Conservation (phyloP, 1,140 invertebrate genomes). For the Mactra quadrangularis region DNA sequence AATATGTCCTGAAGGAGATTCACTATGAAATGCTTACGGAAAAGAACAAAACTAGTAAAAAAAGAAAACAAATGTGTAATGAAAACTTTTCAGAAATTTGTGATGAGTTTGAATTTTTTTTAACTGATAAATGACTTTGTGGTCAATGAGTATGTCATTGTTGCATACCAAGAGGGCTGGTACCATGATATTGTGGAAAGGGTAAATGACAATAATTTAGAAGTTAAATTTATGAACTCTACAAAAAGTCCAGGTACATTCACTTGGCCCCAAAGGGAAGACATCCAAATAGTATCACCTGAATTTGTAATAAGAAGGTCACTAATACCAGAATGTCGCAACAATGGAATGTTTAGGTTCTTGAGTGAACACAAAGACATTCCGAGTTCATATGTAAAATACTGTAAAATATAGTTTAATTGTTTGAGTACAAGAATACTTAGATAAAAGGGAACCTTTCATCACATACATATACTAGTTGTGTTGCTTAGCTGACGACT, state of each 20-base stretch:
- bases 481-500: too few relatives aligned
- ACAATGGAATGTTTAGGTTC: neutral
- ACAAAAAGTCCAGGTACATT: neutral
- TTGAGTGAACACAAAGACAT: neutral
- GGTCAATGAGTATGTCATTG: too few relatives aligned
- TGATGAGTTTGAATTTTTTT: neutral
- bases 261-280: constrained; percentile 18
- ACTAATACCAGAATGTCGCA: constrained; percentile 11
- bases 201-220: neutral
- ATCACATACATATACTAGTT: too few relatives aligned
- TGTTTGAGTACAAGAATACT: neutral
- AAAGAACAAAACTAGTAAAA: neutral
- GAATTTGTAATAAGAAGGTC: constrained; percentile 10
- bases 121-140: neutral
- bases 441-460: too few relatives aligned
- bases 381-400: neutral
- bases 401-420: neutral
- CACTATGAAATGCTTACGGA: constrained; percentile 17
- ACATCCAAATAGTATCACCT: neutral
- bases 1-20: neutral
- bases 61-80: neutral
- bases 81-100: neutral
- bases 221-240: constrained; percentile 28
- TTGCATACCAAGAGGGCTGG: constrained; percentile 35
- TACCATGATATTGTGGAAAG: neutral